Evolutionary conservation across 1,140 invertebrate genomes (phyloP).

Genomic region (Ladona fulva): DNA sequence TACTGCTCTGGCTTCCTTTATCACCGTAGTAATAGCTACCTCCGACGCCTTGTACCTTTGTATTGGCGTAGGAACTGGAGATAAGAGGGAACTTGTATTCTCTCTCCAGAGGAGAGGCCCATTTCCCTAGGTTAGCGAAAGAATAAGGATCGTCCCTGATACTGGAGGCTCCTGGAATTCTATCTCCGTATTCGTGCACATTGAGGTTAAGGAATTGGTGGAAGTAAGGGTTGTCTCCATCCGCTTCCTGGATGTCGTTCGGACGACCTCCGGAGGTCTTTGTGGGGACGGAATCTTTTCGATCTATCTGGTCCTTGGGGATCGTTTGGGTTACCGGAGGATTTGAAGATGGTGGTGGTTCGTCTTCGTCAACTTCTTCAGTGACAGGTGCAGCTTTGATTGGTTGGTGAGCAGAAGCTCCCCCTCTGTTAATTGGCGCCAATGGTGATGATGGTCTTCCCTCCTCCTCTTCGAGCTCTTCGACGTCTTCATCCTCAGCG

Average conservation of each 20-base stretch:
- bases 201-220: not conserved
- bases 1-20: constrained; percentile 32
- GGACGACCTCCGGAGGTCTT: not conserved
- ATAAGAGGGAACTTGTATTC: constrained; percentile 51
- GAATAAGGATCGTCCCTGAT: not conserved
- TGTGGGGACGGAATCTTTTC: not conserved
- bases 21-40: constrained; percentile 17
- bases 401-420: not conserved
- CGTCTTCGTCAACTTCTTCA: not conserved
- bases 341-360: not conserved
- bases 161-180: not conserved
- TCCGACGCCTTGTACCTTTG: constrained; percentile 51
- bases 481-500: constrained; percentile 27
- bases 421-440: not conserved
- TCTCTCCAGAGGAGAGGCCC: not conserved
- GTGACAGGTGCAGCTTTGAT: not conserved
- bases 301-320: not conserved
- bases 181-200: not conserved
- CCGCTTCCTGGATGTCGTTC: not conserved
- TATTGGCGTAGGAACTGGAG: constrained; percentile 60
- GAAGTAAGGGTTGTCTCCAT: not conserved
- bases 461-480: constrained; percentile 11
- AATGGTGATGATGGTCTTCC: not conserved
- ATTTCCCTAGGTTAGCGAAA: not conserved
- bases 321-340: not conserved